These are phyloP conservation scores for Echiichthys vipera DNA, from an alignment of 2,797 vertebrate species.

Conservation along the genomic window DNA sequence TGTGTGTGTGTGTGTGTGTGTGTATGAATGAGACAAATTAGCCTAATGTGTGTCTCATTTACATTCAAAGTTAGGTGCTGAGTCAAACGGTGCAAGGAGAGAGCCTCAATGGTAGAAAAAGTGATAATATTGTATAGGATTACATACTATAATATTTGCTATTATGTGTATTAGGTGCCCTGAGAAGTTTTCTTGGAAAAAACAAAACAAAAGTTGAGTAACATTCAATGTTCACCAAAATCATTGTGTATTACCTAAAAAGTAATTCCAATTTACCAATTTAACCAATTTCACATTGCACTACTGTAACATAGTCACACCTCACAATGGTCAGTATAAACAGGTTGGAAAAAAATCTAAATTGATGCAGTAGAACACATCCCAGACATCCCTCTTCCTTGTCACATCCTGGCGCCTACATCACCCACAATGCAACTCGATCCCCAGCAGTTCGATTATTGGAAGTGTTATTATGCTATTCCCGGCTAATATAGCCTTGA, in stretches of 20 bases:
- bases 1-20: not conserved
- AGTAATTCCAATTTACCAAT: no score
- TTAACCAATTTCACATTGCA: not conserved
- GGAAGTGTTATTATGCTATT: not conserved
- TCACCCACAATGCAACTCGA: not conserved
- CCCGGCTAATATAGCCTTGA: not conserved
- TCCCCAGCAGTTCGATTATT: not conserved
- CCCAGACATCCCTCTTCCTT: not conserved
- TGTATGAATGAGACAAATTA: not conserved
- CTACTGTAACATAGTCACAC: not conserved
- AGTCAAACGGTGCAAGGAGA: not conserved
- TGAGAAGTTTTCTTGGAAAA: not conserved
- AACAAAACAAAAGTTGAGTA: not conserved
- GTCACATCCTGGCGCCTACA: not conserved
- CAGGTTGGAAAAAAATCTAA: not conserved
- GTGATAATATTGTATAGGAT: no score
- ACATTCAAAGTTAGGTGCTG: constrained; percentile 4
- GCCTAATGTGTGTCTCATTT: not conserved
- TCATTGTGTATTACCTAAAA: not conserved
- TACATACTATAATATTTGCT: not conserved
- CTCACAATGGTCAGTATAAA: not conserved
- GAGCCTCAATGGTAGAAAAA: not conserved
- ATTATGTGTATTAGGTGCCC: not conserved
- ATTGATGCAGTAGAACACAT: not conserved
- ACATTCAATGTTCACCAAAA: not conserved